phyloP scores from a whole-genome alignment of 1,140 invertebrate species.

The Camponotus pennsylvanicus region DNA sequence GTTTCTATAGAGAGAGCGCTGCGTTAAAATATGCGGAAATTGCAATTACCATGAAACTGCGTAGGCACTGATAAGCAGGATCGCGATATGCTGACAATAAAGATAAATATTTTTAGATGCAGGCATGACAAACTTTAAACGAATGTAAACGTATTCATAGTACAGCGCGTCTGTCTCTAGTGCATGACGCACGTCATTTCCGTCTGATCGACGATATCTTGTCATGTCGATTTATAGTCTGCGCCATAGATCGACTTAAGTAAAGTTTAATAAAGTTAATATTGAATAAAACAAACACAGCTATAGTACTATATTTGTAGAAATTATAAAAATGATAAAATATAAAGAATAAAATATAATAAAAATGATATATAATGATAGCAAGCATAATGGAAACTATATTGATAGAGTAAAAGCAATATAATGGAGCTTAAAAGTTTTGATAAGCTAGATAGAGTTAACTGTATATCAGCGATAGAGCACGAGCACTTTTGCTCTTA shows the following conservation, averaged over 20 bases:
- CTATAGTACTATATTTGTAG: not conserved
- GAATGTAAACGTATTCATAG: constrained; percentile 60
- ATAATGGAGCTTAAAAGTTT: constrained; percentile 25
- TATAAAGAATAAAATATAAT: no score
- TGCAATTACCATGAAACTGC: constrained; percentile 18
- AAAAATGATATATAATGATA: not conserved
- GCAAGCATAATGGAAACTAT: not conserved
- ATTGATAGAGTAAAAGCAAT: not conserved
- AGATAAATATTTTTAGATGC: not conserved
- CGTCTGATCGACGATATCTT: constrained; percentile 40
- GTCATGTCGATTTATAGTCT: constrained; percentile 1
- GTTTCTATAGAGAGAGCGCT: not conserved
- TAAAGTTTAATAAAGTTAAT: constrained; percentile 18
- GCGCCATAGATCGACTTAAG: constrained; percentile 7
- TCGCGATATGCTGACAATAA: not conserved
- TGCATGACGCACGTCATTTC: constrained; percentile 59
- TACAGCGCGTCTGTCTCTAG: constrained; percentile 43
- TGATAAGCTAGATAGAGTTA: constrained; percentile 25
- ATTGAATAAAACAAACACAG: not conserved
- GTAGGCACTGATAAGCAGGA: constrained; percentile 26
- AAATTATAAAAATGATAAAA: not conserved
- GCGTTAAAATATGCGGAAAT: not conserved
- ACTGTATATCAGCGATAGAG: not conserved
- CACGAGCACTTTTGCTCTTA: not conserved
- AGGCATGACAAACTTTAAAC: not conserved